phyloP scores from a whole-genome alignment of 2,797 vertebrate genomes.

The Malurus splendens region DNA sequence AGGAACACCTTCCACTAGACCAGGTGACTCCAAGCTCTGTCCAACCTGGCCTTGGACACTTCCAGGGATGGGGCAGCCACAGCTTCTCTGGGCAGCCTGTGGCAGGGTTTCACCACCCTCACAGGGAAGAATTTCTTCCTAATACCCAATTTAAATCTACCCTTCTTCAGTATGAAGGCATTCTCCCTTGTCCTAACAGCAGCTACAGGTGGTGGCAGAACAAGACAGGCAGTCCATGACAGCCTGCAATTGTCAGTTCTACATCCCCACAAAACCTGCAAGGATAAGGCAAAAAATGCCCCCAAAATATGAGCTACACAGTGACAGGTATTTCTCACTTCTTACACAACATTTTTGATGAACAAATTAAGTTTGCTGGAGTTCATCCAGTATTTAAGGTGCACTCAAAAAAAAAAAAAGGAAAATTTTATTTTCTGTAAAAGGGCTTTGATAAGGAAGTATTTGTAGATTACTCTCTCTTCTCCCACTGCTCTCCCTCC shows the following conservation, averaged over 20 bases:
- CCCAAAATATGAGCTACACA: rapidly evolving
- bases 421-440: neutral
- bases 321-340: neutral
- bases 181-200: neutral
- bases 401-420: neutral
- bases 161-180: neutral
- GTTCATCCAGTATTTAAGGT: neutral
- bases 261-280: neutral
- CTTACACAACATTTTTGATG: neutral
- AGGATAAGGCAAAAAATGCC: neutral
- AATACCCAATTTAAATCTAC: neutral
- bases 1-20: rapidly evolving
- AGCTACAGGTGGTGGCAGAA: neutral
- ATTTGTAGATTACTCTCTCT: neutral
- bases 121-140: neutral
- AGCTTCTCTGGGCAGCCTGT: neutral
- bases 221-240: neutral
- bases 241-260: neutral
- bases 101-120: rapidly evolving
- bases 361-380: neutral
- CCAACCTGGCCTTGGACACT: neutral
- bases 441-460: neutral
- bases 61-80: neutral
- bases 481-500: neutral
- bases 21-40: rapidly evolving